A percentile compares a stretch with the other conserved stretches of the same genome.
phyloP scores from a whole-genome alignment of 2,113 vertebrate genomes.

The Emberiza fucata region DNA sequence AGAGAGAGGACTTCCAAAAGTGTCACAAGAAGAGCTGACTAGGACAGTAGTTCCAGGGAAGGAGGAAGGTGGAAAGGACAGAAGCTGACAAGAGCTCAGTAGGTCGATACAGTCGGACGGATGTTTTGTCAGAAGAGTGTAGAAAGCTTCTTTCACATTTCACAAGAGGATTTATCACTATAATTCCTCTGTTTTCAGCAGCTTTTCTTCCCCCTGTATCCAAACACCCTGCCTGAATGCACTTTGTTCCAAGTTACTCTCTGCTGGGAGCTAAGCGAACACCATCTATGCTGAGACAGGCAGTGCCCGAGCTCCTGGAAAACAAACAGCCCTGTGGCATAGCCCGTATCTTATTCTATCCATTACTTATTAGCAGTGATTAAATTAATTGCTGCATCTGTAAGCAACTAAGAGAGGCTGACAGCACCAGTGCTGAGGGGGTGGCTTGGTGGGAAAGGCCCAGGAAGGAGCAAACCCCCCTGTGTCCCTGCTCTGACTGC shows the following conservation, averaged over 20 bases:
- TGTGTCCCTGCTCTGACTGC: background rate
- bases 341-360: background rate
- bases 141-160: background rate
- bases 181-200: background rate
- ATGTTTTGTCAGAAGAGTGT: background rate
- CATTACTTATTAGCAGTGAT: background rate
- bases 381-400: background rate
- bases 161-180: background rate
- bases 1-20: background rate
- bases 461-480: background rate
- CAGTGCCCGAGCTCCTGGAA: background rate
- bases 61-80: background rate
- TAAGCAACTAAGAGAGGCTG: background rate
- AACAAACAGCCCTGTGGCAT: background rate
- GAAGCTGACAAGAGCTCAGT: background rate
- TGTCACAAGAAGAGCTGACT: background rate
- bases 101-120: accelerated
- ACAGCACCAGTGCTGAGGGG: background rate
- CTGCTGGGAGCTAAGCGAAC: background rate
- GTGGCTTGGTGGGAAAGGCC: background rate
- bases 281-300: background rate
- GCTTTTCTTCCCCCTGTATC: background rate
- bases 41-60: background rate
- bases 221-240: background rate
- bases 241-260: background rate